Evolutionary conservation across 1,140 invertebrate species (phyloP).

Genomic region (Tachypleus tridentatus): DNA sequence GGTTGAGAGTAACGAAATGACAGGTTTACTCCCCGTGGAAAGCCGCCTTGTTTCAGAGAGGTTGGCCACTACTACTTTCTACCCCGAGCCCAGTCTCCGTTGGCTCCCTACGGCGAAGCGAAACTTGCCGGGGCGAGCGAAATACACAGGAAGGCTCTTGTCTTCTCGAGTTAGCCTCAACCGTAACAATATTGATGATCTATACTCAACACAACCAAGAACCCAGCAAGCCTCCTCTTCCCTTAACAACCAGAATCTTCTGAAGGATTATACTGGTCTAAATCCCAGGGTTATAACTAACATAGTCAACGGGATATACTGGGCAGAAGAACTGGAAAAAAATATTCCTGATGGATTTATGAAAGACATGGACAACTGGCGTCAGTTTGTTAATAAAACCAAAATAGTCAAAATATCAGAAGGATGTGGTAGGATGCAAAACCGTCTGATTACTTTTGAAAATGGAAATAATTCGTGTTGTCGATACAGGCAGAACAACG

Average conservation of each 20-base stretch:
- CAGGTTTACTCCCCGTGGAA: too few relatives aligned
- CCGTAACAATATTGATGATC: neutral
- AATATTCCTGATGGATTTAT: conserved; percentile 54
- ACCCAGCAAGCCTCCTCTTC: neutral
- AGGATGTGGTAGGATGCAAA: conserved; percentile 78
- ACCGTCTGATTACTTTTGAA: conserved; percentile 58
- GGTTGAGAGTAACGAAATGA: too few relatives aligned
- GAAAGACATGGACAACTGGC: conserved; percentile 50
- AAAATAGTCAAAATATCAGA: conserved; percentile 55
- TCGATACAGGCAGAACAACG: conserved; percentile 70
- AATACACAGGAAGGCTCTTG: too few relatives aligned
- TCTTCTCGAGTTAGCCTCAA: neutral
- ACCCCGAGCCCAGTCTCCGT: too few relatives aligned
- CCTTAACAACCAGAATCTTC: neutral
- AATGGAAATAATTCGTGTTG: conserved; percentile 59
- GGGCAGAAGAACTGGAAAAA: conserved; percentile 53
- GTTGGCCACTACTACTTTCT: too few relatives aligned
- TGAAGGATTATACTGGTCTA: too few relatives aligned
- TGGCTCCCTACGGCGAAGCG: too few relatives aligned
- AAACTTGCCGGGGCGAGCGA: too few relatives aligned
- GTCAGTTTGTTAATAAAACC: conserved; percentile 46
- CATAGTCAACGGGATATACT: conserved; percentile 47
- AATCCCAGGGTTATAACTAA: too few relatives aligned
- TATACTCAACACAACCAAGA: neutral
- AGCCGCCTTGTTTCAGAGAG: too few relatives aligned